Conservation (phyloP, 2,113 vertebrate genomes). For the Proteles cristata region DNA sequence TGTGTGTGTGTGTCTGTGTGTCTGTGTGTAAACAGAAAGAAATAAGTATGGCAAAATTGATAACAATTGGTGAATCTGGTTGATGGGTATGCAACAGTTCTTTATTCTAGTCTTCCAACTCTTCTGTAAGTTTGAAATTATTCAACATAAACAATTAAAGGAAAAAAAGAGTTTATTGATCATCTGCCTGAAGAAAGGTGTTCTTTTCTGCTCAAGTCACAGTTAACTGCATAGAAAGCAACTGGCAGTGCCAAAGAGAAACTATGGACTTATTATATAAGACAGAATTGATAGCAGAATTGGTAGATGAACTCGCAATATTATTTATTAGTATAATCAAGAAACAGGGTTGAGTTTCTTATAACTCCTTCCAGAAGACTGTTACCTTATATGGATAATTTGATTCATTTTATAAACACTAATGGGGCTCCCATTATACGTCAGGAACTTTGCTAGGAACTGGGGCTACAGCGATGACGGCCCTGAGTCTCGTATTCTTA, state of each 20-base stretch:
- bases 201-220: background rate
- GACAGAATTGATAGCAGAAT: background rate
- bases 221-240: background rate
- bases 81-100: too few relatives aligned
- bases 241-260: background rate
- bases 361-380: background rate
- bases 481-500: background rate
- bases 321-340: background rate
- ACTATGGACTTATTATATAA: background rate
- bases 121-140: background rate
- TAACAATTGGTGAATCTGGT: too few relatives aligned
- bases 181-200: background rate
- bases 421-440: background rate
- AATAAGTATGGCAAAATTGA: too few relatives aligned
- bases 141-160: background rate
- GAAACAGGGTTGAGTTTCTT: background rate
- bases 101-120: too few relatives aligned
- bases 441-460: background rate
- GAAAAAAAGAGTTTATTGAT: background rate
- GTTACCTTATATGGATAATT: background rate
- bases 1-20: background rate
- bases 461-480: background rate
- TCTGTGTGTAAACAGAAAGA: too few relatives aligned
- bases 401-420: slow-evolving; percentile 28
- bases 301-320: background rate